Percentiles rank a stretch among this genome's conserved stretches.
phyloP scores from a whole-genome alignment of 2,797 vertebrate genomes.

The Caiman crocodilus region DNA sequence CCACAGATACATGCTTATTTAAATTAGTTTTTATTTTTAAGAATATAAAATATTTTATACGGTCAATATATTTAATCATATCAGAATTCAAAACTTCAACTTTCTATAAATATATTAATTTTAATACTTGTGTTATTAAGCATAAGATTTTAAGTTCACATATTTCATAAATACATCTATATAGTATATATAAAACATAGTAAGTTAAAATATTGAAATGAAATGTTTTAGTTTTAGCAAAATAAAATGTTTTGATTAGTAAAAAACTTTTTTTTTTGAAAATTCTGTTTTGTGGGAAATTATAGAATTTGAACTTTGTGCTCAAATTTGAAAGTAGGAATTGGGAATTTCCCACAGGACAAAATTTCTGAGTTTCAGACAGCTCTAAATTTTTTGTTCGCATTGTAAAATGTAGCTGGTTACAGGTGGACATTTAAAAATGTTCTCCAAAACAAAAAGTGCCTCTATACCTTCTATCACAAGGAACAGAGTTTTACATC shows the following conservation, averaged over 20 bases:
- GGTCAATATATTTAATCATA: not conserved
- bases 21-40: not conserved
- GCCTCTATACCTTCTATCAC: not conserved
- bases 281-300: not conserved
- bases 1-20: not conserved
- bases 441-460: not conserved
- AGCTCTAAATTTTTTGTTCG: not conserved
- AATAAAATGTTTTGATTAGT: not conserved
- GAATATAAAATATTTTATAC: not conserved
- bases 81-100: fast-evolving
- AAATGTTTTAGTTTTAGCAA: not conserved
- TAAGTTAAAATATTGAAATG: not conserved
- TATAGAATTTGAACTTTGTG: not conserved
- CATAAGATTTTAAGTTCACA: not conserved
- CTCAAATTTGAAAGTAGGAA: not conserved
- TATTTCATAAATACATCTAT: too few relatives aligned
- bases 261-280: not conserved
- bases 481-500: constrained; percentile 11
- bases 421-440: not conserved
- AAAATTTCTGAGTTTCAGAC: not conserved
- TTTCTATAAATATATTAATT: not conserved
- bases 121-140: not conserved
- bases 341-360: not conserved
- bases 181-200: not conserved
- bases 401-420: not conserved